Percentiles rank a stretch among this genome's conserved stretches.
Conservation (phyloP, 2,797 vertebrate genomes). For the Xenops minutus region DNA sequence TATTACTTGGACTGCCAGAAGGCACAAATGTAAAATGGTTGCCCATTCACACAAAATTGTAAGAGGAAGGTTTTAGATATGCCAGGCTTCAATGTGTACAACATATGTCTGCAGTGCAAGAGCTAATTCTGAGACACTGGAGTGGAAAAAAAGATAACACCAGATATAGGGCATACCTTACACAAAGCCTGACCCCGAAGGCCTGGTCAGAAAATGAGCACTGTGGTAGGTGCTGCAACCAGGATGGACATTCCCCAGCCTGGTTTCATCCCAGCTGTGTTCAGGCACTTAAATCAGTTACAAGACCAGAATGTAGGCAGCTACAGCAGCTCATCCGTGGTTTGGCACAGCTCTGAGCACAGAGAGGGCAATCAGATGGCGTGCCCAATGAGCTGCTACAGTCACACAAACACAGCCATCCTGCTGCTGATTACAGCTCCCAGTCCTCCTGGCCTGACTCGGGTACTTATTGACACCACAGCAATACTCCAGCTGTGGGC, state of each 20-base stretch:
- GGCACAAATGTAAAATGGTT: neutral
- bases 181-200: neutral
- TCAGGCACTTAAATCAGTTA: neutral
- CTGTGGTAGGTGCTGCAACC: neutral
- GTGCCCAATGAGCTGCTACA: neutral
- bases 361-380: neutral
- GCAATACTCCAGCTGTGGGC: neutral
- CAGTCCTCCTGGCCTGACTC: neutral
- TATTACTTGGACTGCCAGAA: neutral
- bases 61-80: neutral
- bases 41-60: neutral
- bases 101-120: neutral
- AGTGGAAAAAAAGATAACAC: neutral
- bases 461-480: neutral
- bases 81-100: neutral
- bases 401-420: fast-evolving
- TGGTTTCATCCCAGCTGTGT: neutral
- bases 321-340: neutral
- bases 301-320: neutral
- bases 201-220: neutral
- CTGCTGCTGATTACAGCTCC: neutral
- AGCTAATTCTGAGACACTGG: neutral
- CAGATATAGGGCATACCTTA: neutral
- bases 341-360: neutral
- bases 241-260: neutral